A percentile compares a stretch with the other conserved stretches of the same genome.
Conservation (phyloP, 2,113 vertebrate species). For the Abramis brama region DNA sequence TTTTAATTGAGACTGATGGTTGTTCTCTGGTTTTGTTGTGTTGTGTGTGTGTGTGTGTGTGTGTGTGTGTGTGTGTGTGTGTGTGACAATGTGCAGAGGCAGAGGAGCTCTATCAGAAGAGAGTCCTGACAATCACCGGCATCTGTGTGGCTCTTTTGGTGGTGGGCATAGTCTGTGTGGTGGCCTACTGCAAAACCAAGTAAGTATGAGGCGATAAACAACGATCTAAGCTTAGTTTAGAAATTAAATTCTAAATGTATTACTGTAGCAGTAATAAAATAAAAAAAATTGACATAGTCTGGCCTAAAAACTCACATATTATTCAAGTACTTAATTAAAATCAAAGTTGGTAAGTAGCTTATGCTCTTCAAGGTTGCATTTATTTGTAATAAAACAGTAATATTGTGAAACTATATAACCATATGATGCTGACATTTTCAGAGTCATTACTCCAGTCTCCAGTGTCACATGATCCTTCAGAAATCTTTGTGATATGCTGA, state of each 20-base stretch:
- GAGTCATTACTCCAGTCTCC: background rate
- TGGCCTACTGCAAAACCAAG: conserved; percentile 99
- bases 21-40: conserved; percentile 38
- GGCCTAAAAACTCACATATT: no score
- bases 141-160: conserved; percentile 97
- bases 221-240: background rate
- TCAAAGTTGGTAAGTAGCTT: no score
- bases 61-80: conserved; percentile 39
- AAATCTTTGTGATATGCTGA: background rate
- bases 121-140: conserved; percentile 97
- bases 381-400: background rate
- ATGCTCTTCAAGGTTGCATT: background rate
- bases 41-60: background rate
- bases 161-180: conserved; percentile 97
- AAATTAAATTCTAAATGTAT: no score
- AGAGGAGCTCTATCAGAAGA: conserved; percentile 98
- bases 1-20: conserved; percentile 12
- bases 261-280: background rate
- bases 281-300: background rate
- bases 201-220: conserved; percentile 75
- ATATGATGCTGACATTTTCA: background rate
- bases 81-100: conserved; percentile 85
- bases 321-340: no score
- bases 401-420: background rate
- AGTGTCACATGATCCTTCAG: background rate